Evolutionary conservation across 2,797 vertebrate genomes (phyloP), one percentile per base, ranked within the genome.

Genomic region (Hippoglossus hippoglossus): DNA sequence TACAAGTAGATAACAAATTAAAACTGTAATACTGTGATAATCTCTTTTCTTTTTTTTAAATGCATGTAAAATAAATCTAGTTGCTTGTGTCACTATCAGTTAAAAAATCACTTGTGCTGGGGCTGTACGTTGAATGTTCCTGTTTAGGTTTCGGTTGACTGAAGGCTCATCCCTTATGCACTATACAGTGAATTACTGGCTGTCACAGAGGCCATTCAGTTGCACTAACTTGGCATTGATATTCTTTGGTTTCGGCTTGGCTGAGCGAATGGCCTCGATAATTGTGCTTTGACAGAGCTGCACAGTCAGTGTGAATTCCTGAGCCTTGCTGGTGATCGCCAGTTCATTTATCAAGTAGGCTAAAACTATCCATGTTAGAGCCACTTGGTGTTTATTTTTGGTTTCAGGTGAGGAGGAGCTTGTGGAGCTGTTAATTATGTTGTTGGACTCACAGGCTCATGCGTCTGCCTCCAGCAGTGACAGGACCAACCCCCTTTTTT

Each of bases 251-350:
- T 87, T 81, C 8, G 18, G 66, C 75, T 75, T 51, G 68, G 75
- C 82, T 84, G 66, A 80, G 65, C 24, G 62, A 61, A 63, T 63
- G 76, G 61, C 81, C 80, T 80, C 28, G 19, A 84, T 86, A 85
- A 77, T 86, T 84, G 79, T 59, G 82, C 72, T 82, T 82, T 83
- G 64, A 80, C 81, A 66, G 78, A 71, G 74, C 74, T 58, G 65
- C 77, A 25, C 64, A 57, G 78, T 78, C 67, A 6, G 68, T 81
- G 79, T 85, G 73, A 80, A 82, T 81, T 81, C 69, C 70, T 68
- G 41, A 70, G 73, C 59, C 54, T 50, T 1, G 66, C 71, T 78
- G 71, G 53, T 46, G 64, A 80, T 63, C 19, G 64, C 66, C 50
- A n/a, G 28, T 73, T 76, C 63, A 63, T 79, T 79, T 73, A 73